Evolutionary conservation across 2,797 vertebrate species (phyloP), one percentile per base, ranked within the genome.

Genomic region (Mormyrops boulengeri): DNA sequence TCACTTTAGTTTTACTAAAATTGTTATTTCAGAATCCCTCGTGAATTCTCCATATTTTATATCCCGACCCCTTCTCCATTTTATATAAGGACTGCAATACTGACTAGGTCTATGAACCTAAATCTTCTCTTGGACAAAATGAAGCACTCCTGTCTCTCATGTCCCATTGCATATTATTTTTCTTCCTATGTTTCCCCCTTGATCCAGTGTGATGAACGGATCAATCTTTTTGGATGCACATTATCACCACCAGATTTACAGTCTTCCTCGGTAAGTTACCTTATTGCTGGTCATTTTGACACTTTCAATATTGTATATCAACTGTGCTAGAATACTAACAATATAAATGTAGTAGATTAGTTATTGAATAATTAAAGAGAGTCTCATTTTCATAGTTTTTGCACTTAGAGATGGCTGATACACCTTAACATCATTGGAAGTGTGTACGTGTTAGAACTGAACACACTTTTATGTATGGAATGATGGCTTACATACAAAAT

Each of bases 141-240:
- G 38, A 34, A 41, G 34, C 34, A 1, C 38, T 19, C n/a, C 49
- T 77, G n/a, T 50, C n/a, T 17, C 38, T 80, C 14, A 80, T 2
- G 1, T n/a, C 38, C 66, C 73, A 80, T 80, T 80, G 17, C 34
- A 77, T 38, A 77, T 44, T 17, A 34, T 57, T 57, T 66, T 66
- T 80, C 7, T 69, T 30, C 90, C 17, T 87, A 30, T 53, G 55
- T 50, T 26, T 14, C 62, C 38, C n/a, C 85, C 26, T 89, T 91
- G 88, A 91, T 55, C 89, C 94, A 99, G 98, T 96, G 95, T 92
- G 95, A 96, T 94, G 96, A 97, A 90, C 97, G 98, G 93, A 96
- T 97, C 94, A 95, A 98, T 94, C 96, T 99, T 90, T 99, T 99
- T 96, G 98, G 98, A 93, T 97, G 95, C 95, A 99, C 99, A 96